Evolutionary conservation across 2,113 vertebrate genomes (phyloP).

Genomic region (Cavia porcellus): DNA sequence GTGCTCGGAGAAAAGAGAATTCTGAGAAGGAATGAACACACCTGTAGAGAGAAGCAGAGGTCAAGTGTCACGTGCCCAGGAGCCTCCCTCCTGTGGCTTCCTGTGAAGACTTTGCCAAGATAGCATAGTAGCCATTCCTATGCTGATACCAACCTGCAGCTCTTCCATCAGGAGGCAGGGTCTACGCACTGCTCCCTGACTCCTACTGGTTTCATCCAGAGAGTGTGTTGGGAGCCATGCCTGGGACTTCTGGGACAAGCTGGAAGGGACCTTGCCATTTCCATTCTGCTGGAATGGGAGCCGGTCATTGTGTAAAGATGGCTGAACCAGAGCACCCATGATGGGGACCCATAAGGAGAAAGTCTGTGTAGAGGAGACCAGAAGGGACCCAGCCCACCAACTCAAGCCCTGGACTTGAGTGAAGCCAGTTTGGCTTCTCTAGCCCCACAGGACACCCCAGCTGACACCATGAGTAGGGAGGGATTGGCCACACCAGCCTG

Average conservation of each 20-base stretch:
- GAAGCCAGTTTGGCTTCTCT: background rate
- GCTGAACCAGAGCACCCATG: rapidly evolving
- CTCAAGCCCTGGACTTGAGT: background rate
- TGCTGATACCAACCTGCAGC: rapidly evolving
- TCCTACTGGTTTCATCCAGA: background rate
- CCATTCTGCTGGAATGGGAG: background rate
- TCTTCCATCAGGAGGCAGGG: rapidly evolving
- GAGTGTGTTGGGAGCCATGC: background rate
- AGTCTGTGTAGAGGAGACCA: background rate
- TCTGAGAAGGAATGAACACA: background rate
- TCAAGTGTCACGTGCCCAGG: background rate
- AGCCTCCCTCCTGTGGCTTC: rapidly evolving
- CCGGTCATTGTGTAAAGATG: background rate
- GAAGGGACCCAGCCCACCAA: background rate
- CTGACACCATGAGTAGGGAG: background rate
- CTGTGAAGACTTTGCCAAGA: no score
- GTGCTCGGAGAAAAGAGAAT: background rate
- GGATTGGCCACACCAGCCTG: background rate
- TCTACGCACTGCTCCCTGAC: background rate
- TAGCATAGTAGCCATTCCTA: rapidly evolving
- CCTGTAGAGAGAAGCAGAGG: background rate
- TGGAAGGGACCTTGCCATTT: background rate
- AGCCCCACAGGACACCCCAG: no score
- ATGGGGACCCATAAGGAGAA: background rate
- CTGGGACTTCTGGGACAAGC: background rate